phyloP scores from a whole-genome alignment of 2,888 invertebrate species.

The Volucella inflata region DNA sequence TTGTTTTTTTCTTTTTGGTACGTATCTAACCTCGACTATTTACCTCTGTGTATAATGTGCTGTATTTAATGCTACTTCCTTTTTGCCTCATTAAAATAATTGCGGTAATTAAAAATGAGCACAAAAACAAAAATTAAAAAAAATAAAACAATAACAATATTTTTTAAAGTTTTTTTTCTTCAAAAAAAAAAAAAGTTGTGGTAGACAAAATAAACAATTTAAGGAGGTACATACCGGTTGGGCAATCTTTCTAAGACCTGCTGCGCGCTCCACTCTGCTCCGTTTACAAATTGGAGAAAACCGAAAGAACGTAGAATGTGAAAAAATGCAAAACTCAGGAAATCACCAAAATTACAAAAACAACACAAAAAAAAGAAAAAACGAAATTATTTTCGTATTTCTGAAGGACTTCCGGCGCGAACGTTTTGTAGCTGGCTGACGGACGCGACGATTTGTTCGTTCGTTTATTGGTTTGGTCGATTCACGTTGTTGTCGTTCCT shows the following conservation, averaged over 20 bases:
- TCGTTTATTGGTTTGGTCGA: too few species aligned
- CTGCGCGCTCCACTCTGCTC: constrained; percentile 25
- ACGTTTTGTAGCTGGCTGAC: constrained; percentile 62
- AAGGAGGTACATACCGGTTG: constrained; percentile 64
- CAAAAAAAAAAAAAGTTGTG: constrained; percentile 25
- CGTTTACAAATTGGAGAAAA: constrained; percentile 19
- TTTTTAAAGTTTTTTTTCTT: constrained; percentile 42
- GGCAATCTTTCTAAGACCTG: constrained; percentile 60
- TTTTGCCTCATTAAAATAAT: constrained; percentile 67
- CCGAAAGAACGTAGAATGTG: constrained; percentile 29
- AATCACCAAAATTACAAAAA: constrained; percentile 59
- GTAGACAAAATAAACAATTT: constrained; percentile 57
- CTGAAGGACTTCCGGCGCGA: constrained; percentile 75
- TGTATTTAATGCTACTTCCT: constrained; percentile 66
- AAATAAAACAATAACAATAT: constrained; percentile 3
- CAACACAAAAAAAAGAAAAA: constrained; percentile 32
- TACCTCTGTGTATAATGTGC: constrained; percentile 2
- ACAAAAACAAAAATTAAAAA: constrained; percentile 37
- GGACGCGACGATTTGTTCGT: too few species aligned
- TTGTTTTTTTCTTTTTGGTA: not conserved
- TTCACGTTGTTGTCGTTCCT: constrained; percentile 21
- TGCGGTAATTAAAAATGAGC: constrained; percentile 69
- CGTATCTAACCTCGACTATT: constrained; percentile 41
- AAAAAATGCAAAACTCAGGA: constrained; percentile 38
- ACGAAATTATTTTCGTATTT: constrained; percentile 70